Base-by-base conservation (phyloP, 2,113 vertebrate genomes). In the Plecotus auritus region DNA sequence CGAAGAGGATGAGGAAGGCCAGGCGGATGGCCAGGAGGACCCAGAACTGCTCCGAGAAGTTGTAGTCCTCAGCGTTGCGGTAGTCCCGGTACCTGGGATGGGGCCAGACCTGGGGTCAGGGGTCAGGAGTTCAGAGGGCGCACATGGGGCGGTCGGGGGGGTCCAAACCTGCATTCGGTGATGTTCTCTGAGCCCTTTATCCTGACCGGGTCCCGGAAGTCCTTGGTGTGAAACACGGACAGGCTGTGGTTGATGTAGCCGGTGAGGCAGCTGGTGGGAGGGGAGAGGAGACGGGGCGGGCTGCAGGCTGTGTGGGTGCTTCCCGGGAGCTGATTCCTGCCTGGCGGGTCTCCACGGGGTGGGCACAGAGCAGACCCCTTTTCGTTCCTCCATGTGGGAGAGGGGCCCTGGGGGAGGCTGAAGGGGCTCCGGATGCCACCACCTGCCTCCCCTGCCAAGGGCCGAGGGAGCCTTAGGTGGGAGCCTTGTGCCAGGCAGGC, bases 211-310 rank as follows among this genome's bases (percentile, higher is more conserved):
- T 85, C 74, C 94, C 59, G 51, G 6, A 99, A 99, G 97, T 99
- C 98, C 2, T 16, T 90, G n/a, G 98, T 84, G 4, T 67, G 92
- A 64, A 99, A 99, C 3, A 97, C 72, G 0, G 99, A 98, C 95
- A 99, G 98, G n/a, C 99, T 99, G 98, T 99, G 96, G 92, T 99
- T 99, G 93, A 99, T 98, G 88, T 99, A 99, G 4, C 99, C 99
- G 0, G 98, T 96, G 97, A 99, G 98, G 96, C 99, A 99, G 97
- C 99, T 99, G 82, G 32, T 7, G 90, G 54, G 13, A 4, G 59
- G 22, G 88, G 67, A 32, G 67, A 93, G 26, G 49, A 32, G 8
- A 1, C 2, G 37, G 77, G 3, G 12, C n/a, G 23, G 37, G 13
- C 47, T 6, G 5, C 23, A 10, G 28, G 49, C 7, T 1, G 42